Evolutionary conservation across 37 sponge, comb jelly and placozoan species (phyloP).

Genomic region (Cladorhizidae sp.): DNA sequence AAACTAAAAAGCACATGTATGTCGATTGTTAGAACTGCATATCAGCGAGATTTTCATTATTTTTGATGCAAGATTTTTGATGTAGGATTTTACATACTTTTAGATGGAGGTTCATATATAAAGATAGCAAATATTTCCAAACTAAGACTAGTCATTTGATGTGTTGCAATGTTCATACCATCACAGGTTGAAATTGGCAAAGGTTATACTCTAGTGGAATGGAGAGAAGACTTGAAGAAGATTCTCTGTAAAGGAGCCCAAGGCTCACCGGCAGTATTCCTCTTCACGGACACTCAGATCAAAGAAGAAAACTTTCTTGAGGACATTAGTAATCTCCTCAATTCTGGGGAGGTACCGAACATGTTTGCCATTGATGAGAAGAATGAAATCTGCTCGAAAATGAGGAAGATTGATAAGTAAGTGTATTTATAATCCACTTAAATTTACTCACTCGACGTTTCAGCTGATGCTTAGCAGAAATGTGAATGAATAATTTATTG

Average conservation of each 20-base stretch:
- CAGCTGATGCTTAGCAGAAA: too few species aligned
- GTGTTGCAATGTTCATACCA: not conserved
- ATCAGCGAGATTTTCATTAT: too few species aligned
- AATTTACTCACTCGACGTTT: not conserved
- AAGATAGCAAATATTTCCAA: too few species aligned
- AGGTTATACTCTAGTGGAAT: constrained; percentile 93
- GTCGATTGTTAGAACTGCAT: too few species aligned
- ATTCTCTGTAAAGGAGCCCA: constrained; percentile 88
- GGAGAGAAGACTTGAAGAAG: constrained; percentile 97
- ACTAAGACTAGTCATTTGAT: too few species aligned
- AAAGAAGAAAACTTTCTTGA: constrained; percentile 97
- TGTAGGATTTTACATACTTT: too few species aligned
- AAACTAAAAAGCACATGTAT: too few species aligned
- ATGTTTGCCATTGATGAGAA: constrained; percentile 97
- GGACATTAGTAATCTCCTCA: constrained; percentile 93
- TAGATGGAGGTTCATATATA: too few species aligned
- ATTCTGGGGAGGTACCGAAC: constrained; percentile 97
- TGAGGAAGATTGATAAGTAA: constrained; percentile 96
- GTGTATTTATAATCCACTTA: not conserved
- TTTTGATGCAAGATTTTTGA: too few species aligned
- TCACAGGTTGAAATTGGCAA: constrained; percentile 95
- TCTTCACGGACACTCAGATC: constrained; percentile 95
- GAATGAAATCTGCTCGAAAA: constrained; percentile 90
- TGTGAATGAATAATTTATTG: too few species aligned
- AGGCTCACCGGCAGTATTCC: constrained; percentile 84